Percentiles rank a stretch among this genome's conserved stretches.
phyloP scores from a whole-genome alignment of 2,797 vertebrate species.

The Schizopygopsis pylzovi region DNA sequence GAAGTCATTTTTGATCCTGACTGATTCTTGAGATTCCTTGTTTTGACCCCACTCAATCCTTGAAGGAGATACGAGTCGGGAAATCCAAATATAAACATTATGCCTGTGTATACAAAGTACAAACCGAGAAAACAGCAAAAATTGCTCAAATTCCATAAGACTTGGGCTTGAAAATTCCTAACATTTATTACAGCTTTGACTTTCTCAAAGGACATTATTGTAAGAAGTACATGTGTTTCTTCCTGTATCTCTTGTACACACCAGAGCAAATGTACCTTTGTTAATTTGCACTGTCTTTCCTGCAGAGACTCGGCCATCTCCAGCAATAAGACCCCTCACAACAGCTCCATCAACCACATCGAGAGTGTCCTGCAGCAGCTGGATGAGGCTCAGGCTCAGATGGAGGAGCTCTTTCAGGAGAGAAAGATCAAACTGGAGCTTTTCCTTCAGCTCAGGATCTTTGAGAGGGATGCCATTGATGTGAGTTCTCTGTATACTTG shows the following conservation, averaged over 20 bases:
- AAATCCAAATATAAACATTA: conserved; percentile 13
- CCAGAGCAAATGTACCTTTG: not conserved
- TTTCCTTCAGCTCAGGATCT: conserved; percentile 96
- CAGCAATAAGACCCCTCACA: conserved; percentile 97
- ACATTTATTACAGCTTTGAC: conserved; percentile 9
- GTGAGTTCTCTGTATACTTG: conserved; percentile 81
- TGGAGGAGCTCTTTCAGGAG: conserved; percentile 99
- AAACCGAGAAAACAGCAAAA: not conserved
- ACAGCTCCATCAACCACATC: conserved; percentile 98
- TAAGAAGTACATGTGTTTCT: not conserved
- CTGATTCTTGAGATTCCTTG: not conserved
- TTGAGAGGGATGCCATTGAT: conserved; percentile 97
- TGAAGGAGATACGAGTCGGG: not conserved
- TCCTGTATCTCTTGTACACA: not conserved
- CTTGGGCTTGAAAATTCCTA: not conserved
- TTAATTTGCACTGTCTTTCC: not conserved
- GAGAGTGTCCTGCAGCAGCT: conserved; percentile 98
- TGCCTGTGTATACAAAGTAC: not conserved
- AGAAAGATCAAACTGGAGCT: conserved; percentile 98
- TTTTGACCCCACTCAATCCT: not conserved
- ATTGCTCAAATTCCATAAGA: not conserved
- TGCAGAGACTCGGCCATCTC: conserved; percentile 96
- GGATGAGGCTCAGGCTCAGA: conserved; percentile 97
- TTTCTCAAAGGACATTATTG: not conserved
- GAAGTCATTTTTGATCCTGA: not conserved